phyloP scores from a whole-genome alignment of 1,140 invertebrate genomes.

The Ooceraea biroi region DNA sequence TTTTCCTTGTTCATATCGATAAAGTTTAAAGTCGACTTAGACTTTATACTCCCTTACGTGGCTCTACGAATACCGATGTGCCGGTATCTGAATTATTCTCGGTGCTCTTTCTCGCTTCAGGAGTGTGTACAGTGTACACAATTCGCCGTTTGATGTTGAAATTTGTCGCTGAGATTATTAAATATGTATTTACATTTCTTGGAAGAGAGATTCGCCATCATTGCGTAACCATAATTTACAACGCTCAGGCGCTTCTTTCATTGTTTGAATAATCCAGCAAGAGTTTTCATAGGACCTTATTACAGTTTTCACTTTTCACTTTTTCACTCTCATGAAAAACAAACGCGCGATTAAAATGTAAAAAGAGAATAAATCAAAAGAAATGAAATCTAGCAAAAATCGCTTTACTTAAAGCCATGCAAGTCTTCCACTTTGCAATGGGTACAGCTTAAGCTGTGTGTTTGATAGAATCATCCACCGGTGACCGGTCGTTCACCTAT shows the following conservation, averaged over 20 bases:
- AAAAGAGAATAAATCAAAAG: too few relatives aligned
- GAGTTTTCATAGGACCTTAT: slow-evolving; percentile 4
- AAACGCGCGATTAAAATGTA: background rate
- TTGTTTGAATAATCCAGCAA: background rate
- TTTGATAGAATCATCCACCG: too few relatives aligned
- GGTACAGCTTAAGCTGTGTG: too few relatives aligned
- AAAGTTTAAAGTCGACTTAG: background rate
- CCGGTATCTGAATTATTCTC: background rate
- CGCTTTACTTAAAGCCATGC: too few relatives aligned
- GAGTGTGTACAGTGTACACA: background rate
- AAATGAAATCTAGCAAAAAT: too few relatives aligned
- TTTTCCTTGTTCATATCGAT: background rate
- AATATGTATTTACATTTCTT: background rate
- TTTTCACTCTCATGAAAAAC: background rate
- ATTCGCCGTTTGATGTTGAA: background rate
- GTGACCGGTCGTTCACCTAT: too few relatives aligned
- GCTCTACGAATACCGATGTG: background rate
- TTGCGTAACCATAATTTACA: background rate
- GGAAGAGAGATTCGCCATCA: too few relatives aligned
- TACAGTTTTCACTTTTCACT: background rate
- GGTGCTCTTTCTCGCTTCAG: background rate
- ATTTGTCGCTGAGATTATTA: background rate
- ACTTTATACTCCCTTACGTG: slow-evolving; percentile 9
- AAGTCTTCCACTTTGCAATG: too few relatives aligned
- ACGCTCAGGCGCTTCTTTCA: background rate